phyloP scores from a whole-genome alignment of 2,113 vertebrate species.

The Sporophila hypoxantha region DNA sequence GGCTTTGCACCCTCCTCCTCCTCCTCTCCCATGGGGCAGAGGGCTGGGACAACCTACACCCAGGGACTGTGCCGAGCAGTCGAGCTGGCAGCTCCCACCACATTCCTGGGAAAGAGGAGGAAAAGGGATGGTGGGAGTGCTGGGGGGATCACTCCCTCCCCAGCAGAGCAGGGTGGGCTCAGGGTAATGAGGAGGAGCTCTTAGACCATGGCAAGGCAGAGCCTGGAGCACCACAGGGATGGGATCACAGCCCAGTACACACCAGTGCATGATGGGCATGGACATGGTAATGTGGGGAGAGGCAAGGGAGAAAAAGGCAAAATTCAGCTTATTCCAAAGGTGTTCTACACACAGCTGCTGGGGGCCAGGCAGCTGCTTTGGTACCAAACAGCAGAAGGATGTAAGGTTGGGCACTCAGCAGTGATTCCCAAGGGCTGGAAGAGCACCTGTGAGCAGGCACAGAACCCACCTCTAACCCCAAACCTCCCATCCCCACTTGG shows the following conservation, averaged over 20 bases:
- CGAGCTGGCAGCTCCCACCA: accelerated
- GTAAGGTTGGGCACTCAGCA: background rate
- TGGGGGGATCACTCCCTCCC: background rate
- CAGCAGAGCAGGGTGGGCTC: background rate
- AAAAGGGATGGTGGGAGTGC: background rate
- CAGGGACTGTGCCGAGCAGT: background rate
- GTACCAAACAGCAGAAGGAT: conserved; percentile 1
- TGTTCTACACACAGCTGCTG: conserved; percentile 6
- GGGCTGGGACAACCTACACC: background rate
- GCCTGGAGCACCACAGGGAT: background rate
- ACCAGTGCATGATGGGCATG: background rate
- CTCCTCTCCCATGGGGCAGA: background rate
- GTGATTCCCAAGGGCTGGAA: background rate
- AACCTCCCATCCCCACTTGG: background rate
- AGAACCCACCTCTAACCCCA: background rate
- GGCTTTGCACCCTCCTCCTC: background rate
- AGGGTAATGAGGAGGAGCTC: background rate
- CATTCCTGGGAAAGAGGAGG: background rate
- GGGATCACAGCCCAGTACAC: conserved; percentile 20
- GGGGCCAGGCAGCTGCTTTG: background rate
- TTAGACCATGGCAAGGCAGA: background rate
- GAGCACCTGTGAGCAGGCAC: background rate
- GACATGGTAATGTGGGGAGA: background rate
- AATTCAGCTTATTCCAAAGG: conserved; percentile 43
- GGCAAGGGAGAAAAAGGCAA: conserved; percentile 23